A percentile compares a stretch with the other conserved stretches of the same genome.
phyloP scores from a whole-genome alignment of 2,113 vertebrate genomes.

The Sylvilagus bachmani region DNA sequence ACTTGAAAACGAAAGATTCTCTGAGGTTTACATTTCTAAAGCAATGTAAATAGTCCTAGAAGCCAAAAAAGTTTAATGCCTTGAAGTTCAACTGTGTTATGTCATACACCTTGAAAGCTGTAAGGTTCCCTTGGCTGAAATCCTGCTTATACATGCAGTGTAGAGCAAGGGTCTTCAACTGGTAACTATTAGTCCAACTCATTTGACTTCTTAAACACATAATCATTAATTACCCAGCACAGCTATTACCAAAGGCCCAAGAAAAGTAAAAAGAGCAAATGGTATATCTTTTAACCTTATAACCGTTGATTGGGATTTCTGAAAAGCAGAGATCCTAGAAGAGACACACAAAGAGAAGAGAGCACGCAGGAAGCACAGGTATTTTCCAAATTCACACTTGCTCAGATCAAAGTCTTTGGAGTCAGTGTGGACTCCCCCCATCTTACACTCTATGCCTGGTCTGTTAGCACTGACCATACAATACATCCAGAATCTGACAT shows the following conservation, averaged over 20 bases:
- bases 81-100: too few relatives aligned
- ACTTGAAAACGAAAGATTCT: neutral
- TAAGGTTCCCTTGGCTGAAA: neutral
- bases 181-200: neutral
- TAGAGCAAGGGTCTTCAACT: neutral
- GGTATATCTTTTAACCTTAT: constrained; percentile 9
- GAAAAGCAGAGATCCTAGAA: neutral
- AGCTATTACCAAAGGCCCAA: neutral
- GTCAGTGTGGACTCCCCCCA: neutral
- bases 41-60: neutral
- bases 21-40: neutral
- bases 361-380: neutral
- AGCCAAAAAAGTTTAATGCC: neutral
- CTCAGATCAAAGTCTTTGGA: neutral
- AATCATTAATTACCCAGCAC: constrained; percentile 17
- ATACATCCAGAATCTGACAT: neutral
- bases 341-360: neutral
- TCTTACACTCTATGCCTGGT: neutral
- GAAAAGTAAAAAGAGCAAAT: neutral
- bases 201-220: neutral
- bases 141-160: neutral
- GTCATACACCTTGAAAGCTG: neutral
- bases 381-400: neutral
- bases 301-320: neutral
- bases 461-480: neutral